Conservation (phyloP, 2,113 vertebrate genomes). For the Furnarius figulus region DNA sequence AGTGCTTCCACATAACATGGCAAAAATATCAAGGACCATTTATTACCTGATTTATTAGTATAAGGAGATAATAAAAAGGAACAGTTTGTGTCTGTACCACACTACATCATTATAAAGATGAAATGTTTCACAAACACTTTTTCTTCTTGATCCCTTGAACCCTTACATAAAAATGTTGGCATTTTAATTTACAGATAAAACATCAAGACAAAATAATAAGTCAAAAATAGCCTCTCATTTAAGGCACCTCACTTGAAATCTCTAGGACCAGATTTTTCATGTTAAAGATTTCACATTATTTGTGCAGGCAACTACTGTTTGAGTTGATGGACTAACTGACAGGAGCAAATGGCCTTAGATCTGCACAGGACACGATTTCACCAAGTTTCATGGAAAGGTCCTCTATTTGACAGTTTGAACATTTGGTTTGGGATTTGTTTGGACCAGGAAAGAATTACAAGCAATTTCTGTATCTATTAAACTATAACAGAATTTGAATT, state of each 20-base stretch:
- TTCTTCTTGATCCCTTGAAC: not conserved
- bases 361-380: not conserved
- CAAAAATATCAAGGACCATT: not conserved
- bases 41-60: not conserved
- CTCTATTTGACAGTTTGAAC: not conserved
- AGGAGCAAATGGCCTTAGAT: not conserved
- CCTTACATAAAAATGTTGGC: not conserved
- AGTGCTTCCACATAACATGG: not conserved
- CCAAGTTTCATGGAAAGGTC: not conserved
- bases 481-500: not conserved
- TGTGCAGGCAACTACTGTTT: not conserved
- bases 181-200: not conserved
- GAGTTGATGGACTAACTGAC: not conserved
- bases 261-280: not conserved
- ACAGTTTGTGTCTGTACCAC: not conserved
- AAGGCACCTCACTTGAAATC: not conserved
- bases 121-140: not conserved
- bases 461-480: not conserved
- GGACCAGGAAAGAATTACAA: not conserved
- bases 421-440: not conserved
- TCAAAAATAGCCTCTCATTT: not conserved
- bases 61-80: not conserved
- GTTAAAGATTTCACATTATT: not conserved
- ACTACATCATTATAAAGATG: not conserved
- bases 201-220: not conserved